phyloP scores from a whole-genome alignment of 2,797 vertebrate species.

The Chrysocyon brachyurus region DNA sequence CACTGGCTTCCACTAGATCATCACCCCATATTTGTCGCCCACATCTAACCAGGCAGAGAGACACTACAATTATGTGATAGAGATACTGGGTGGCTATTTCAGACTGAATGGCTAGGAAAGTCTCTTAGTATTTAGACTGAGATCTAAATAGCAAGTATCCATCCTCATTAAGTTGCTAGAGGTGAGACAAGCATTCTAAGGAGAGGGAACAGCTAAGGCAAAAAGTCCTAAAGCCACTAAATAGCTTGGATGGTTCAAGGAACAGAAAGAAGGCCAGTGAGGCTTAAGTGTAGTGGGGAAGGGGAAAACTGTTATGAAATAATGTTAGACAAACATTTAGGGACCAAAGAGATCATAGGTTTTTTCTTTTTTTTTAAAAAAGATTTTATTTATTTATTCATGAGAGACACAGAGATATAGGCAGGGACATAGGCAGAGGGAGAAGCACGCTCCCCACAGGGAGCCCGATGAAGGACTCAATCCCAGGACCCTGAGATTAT shows the following conservation, averaged over 20 bases:
- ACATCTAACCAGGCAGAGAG: not conserved
- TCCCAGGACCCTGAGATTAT: not conserved
- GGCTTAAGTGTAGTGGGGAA: not conserved
- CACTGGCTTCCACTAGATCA: too few relatives aligned
- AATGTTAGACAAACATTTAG: conserved; percentile 19
- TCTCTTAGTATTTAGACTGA: not conserved
- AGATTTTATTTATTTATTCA: not conserved
- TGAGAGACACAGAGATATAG: not conserved
- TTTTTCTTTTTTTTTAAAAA: not conserved
- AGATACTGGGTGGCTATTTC: not conserved
- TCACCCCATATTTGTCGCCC: not conserved
- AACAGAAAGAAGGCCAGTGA: not conserved
- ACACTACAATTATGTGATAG: not conserved
- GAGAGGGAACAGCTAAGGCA: not conserved
- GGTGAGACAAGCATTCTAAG: not conserved
- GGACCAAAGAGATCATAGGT: not conserved
- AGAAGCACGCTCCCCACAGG: not conserved
- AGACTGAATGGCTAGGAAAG: not conserved
- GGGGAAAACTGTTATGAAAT: not conserved
- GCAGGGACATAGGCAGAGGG: not conserved
- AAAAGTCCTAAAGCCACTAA: not conserved
- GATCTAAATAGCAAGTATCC: conserved; percentile 19
- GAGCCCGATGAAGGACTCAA: not conserved
- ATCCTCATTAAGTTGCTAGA: not conserved
- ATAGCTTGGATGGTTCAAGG: not conserved